phyloP scores from a whole-genome alignment of 2,888 invertebrate species.

The Stenichneumon culpator region DNA sequence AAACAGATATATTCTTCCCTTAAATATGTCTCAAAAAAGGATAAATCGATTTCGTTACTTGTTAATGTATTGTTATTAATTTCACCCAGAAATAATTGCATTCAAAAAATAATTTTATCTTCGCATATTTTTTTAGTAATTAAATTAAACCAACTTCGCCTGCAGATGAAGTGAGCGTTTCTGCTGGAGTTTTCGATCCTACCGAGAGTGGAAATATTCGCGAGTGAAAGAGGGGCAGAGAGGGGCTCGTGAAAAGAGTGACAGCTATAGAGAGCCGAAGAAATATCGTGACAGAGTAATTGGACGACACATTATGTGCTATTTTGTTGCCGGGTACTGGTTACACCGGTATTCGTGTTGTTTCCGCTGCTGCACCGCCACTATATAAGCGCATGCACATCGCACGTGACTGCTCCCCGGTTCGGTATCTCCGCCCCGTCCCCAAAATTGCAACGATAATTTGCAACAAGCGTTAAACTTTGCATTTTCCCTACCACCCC shows the following conservation, averaged over 20 bases:
- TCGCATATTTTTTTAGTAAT: background rate
- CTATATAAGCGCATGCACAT: constrained; percentile 28
- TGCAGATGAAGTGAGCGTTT: background rate
- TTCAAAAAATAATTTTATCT: background rate
- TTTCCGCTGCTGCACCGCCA: background rate
- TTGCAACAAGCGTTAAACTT: constrained; percentile 63
- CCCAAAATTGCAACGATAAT: constrained; percentile 56
- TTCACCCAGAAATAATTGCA: background rate
- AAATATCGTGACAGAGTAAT: constrained; percentile 67
- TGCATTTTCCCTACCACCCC: constrained; percentile 38
- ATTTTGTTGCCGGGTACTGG: constrained; percentile 43
- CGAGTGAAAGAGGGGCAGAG: background rate
- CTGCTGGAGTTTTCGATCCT: background rate
- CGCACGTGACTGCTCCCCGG: constrained; percentile 22
- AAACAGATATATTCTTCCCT: no score
- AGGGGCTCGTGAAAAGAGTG: constrained; percentile 15
- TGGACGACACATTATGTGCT: constrained; percentile 61
- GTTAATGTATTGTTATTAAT: background rate
- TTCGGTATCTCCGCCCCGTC: constrained; percentile 5
- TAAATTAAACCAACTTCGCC: background rate
- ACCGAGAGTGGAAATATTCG: background rate
- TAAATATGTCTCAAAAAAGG: background rate
- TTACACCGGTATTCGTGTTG: constrained; percentile 27
- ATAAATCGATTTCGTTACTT: background rate
- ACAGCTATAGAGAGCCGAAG: constrained; percentile 50